These are phyloP conservation scores for Buathra laborator DNA, from an alignment of 2,888 invertebrate species.

Conservation along the genomic window DNA sequence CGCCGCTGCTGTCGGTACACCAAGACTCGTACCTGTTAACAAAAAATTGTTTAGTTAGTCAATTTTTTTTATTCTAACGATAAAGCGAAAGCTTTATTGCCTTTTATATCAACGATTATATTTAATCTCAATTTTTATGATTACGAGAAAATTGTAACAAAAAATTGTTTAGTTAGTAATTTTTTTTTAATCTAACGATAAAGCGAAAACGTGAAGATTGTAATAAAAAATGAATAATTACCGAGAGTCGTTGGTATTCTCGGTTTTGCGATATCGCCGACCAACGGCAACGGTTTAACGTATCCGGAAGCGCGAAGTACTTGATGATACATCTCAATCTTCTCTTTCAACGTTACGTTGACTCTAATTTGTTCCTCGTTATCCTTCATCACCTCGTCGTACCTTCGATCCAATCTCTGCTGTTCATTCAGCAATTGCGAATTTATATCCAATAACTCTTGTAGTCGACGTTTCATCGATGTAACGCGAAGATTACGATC, in stretches of 20 bases:
- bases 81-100: too few species aligned
- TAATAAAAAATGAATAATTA: conserved; percentile 61
- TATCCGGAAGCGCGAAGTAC: conserved; percentile 80
- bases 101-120: too few species aligned
- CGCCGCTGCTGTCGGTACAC: conserved; percentile 93
- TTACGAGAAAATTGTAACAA: too few species aligned
- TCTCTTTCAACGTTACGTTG: conserved; percentile 88
- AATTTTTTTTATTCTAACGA: too few species aligned
- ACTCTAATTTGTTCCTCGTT: conserved; percentile 89
- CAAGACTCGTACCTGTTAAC: conserved; percentile 85
- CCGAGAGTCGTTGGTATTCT: conserved; percentile 80
- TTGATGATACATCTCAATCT: conserved; percentile 83
- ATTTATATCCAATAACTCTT: conserved; percentile 91
- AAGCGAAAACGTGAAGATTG: too few species aligned
- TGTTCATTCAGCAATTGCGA: conserved; percentile 92
- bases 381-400: conserved; percentile 91
- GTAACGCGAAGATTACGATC: conserved; percentile 94
- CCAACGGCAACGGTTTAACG: conserved; percentile 80
- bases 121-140: too few species aligned
- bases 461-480: conserved; percentile 91
- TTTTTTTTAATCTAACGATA: too few species aligned
- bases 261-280: conserved; percentile 80
- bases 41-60: conserved; percentile 23
- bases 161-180: too few species aligned
- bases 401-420: conserved; percentile 90